These are phyloP conservation scores for Toxotes chatareus DNA, from an alignment of 2,113 vertebrate species.

Conservation along the genomic window DNA sequence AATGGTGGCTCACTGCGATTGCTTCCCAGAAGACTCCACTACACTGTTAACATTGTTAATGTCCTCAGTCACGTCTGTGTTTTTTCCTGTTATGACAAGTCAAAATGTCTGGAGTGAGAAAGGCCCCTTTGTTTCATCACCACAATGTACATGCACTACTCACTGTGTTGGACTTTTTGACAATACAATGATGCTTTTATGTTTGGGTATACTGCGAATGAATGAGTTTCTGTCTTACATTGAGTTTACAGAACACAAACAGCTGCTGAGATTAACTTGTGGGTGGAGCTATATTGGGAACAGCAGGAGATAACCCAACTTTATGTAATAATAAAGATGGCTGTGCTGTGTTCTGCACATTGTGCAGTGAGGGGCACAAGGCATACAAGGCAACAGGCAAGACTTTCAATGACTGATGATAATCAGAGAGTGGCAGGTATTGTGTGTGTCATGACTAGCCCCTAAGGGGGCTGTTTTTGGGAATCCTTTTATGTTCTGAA, in stretches of 20 bases:
- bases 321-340: not conserved
- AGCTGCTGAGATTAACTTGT: not conserved
- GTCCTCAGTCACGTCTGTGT: not conserved
- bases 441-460: too few species aligned
- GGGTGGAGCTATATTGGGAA: not conserved
- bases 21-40: not conserved
- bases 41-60: not conserved
- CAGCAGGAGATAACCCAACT: not conserved
- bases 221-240: not conserved
- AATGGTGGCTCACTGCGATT: not conserved
- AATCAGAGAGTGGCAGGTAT: not conserved
- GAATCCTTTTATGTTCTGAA: too few species aligned
- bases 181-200: not conserved
- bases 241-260: not conserved
- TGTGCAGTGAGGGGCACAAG: not conserved
- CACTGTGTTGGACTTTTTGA: not conserved
- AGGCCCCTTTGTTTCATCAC: not conserved
- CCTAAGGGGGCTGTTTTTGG: too few species aligned
- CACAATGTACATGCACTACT: not conserved
- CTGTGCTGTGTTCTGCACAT: not conserved
- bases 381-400: too few species aligned
- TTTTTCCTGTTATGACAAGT: not conserved
- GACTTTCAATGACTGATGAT: not conserved
- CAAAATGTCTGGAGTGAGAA: not conserved
- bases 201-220: not conserved